Conservation (phyloP, 1,140 invertebrate genomes). For the Leptopilina clavipes region DNA sequence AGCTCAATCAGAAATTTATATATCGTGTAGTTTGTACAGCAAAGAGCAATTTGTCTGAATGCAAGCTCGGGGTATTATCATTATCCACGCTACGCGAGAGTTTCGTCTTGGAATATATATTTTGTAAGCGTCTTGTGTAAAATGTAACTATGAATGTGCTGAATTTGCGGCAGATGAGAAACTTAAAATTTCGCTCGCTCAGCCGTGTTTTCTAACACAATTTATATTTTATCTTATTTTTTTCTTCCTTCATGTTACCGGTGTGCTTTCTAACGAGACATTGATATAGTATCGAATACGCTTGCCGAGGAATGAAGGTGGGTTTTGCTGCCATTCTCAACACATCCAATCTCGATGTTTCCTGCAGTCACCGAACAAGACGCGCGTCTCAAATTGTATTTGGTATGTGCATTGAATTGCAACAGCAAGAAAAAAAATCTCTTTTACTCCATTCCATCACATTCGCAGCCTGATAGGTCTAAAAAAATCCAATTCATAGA, state of each 20-base stretch:
- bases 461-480: not conserved
- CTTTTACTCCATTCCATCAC: not conserved
- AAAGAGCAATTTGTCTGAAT: conserved; percentile 1
- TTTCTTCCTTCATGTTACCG: conserved; percentile 52
- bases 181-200: conserved; percentile 44
- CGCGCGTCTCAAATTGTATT: not conserved
- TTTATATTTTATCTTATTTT: conserved; percentile 36
- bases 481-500: not conserved
- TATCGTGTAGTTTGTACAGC: not conserved
- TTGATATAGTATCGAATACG: conserved; percentile 55
- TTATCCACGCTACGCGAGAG: not conserved
- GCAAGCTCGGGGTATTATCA: not conserved
- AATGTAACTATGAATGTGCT: conserved; percentile 23
- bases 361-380: conserved; percentile 8
- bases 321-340: conserved; percentile 35
- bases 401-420: conserved; percentile 3
- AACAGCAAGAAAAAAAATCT: not conserved
- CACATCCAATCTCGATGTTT: not conserved
- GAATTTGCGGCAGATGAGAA: conserved; percentile 8
- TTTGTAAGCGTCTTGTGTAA: conserved; percentile 5
- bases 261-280: conserved; percentile 60
- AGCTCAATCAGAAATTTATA: not conserved
- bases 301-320: conserved; percentile 36
- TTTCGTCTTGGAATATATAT: not conserved
- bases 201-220: conserved; percentile 29